These are phyloP conservation scores for Microplitis mediator DNA, from an alignment of 1,140 invertebrate species.

Conservation along the genomic window DNA sequence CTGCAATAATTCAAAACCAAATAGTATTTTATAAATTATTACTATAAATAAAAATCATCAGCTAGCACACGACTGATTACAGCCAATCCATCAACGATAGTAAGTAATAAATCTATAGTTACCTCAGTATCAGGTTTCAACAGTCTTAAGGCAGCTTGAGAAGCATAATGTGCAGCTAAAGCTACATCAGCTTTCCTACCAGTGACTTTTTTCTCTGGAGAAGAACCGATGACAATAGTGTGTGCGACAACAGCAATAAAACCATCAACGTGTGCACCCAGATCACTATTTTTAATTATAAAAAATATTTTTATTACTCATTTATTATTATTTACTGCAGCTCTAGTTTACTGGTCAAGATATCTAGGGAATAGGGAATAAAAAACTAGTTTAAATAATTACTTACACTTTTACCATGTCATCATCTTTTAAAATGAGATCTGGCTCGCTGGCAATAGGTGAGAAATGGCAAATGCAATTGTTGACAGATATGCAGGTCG, in stretches of 20 bases:
- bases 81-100: too few species aligned
- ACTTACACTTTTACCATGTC: slow-evolving; percentile 98
- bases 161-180: slow-evolving; percentile 91
- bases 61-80: too few species aligned
- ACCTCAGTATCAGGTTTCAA: slow-evolving; percentile 91
- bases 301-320: slow-evolving; percentile 47
- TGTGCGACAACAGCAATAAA: slow-evolving; percentile 98
- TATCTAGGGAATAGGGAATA: too few species aligned
- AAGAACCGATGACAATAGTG: slow-evolving; percentile 88
- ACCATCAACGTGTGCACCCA: slow-evolving; percentile 98
- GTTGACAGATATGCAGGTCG: slow-evolving; percentile 97
- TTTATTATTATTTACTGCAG: background rate
- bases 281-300: slow-evolving; percentile 70
- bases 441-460: slow-evolving; percentile 90
- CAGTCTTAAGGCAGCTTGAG: slow-evolving; percentile 91
- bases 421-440: slow-evolving; percentile 86
- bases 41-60: slow-evolving; percentile 9
- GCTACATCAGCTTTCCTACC: slow-evolving; percentile 95
- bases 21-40: slow-evolving; percentile 20
- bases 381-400: background rate
- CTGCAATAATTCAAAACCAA: slow-evolving; percentile 56
- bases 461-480: slow-evolving; percentile 99
- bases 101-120: slow-evolving; percentile 9
- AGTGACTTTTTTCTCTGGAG: slow-evolving; percentile 71
- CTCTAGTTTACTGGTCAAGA: too few species aligned